phyloP scores from a whole-genome alignment of 1,140 invertebrate genomes.

The Hormaphis cornu region DNA sequence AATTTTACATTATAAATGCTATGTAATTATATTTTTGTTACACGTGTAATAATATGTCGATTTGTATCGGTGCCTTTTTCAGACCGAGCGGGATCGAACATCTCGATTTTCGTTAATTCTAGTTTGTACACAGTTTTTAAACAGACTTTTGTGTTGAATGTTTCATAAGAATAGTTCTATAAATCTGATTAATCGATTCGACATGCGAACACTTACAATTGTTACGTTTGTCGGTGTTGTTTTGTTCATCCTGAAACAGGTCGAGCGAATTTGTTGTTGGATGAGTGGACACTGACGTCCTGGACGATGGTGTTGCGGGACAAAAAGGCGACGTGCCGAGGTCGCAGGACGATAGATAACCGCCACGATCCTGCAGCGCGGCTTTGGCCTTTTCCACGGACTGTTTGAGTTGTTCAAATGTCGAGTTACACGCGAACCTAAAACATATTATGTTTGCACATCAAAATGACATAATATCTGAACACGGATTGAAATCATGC shows the following conservation, averaged over 20 bases:
- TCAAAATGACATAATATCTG: too few species aligned
- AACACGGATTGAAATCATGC: too few species aligned
- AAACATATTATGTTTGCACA: too few species aligned
- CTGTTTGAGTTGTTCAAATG: conserved; percentile 78
- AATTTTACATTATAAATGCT: too few species aligned
- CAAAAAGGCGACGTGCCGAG: conserved; percentile 35
- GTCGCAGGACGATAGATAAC: conserved; percentile 39
- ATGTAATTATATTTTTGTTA: too few species aligned
- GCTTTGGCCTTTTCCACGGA: conserved; percentile 81
- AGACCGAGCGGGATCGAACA: too few species aligned
- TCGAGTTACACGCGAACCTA: conserved; percentile 54
- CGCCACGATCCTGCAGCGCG: conserved; percentile 51
- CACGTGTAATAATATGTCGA: too few species aligned
- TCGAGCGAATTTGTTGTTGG: conserved; percentile 29
- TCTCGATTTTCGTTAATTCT: too few species aligned
- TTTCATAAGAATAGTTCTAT: too few species aligned
- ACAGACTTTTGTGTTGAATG: too few species aligned
- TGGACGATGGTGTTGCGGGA: conserved; percentile 2
- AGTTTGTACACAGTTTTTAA: too few species aligned
- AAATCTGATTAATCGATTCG: not conserved
- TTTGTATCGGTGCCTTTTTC: too few species aligned
- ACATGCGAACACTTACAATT: conserved; percentile 26
- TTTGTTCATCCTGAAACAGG: conserved; percentile 30
- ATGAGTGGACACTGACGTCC: conserved; percentile 14
- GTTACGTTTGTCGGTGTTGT: conserved; percentile 10